A percentile compares a stretch with the other conserved stretches of the same genome.
Conservation (phyloP, 2,888 invertebrate genomes). For the Ormyrus thymus region DNA sequence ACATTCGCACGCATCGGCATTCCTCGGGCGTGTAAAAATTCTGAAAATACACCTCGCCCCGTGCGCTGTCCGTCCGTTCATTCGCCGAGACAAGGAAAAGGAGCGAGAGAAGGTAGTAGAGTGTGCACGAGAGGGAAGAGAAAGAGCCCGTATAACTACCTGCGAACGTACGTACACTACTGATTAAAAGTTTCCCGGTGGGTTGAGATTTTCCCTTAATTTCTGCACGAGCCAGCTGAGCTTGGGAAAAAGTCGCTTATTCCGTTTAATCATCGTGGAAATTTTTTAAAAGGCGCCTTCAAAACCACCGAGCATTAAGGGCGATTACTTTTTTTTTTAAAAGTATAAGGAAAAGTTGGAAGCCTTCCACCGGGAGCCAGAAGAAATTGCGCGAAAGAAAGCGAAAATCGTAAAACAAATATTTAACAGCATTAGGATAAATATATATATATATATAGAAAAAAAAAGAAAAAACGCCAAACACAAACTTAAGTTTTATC, state of each 20-base stretch:
- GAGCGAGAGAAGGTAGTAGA: not conserved
- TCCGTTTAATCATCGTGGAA: slow-evolving; percentile 24
- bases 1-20: slow-evolving; percentile 25
- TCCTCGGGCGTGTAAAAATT: slow-evolving; percentile 35
- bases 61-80: slow-evolving; percentile 19
- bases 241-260: slow-evolving; percentile 20
- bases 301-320: too few relatives aligned
- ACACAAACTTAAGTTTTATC: too few relatives aligned
- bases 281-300: not conserved
- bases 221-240: not conserved
- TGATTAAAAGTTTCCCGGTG: slow-evolving; percentile 43
- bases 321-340: too few relatives aligned
- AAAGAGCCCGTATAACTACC: slow-evolving; percentile 6
- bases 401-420: too few relatives aligned
- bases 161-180: slow-evolving; percentile 15
- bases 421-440: too few relatives aligned
- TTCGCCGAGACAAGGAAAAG: slow-evolving; percentile 26
- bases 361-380: too few relatives aligned
- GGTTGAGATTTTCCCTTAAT: slow-evolving; percentile 23
- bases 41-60: slow-evolving; percentile 23
- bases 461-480: too few relatives aligned
- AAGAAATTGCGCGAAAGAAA: too few relatives aligned
- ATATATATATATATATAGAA: too few relatives aligned
- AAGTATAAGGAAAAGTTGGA: too few relatives aligned
- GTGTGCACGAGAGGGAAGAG: not conserved